phyloP scores from a whole-genome alignment of 2,113 vertebrate genomes.

The Orycteropus afer region DNA sequence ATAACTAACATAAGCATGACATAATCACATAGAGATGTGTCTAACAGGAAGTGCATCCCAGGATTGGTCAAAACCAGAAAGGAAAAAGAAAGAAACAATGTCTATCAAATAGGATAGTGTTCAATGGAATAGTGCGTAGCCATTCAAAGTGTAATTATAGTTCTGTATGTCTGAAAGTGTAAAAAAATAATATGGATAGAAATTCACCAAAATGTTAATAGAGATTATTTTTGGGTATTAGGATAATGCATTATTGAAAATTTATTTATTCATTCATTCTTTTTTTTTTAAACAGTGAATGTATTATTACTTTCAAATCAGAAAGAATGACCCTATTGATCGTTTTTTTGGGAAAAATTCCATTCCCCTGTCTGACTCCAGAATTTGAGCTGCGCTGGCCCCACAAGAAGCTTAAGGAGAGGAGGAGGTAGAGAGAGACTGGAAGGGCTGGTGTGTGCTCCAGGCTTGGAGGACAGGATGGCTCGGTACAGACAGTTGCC shows the following conservation, averaged over 20 bases:
- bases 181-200: background rate
- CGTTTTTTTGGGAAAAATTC: no score
- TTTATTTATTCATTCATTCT: background rate
- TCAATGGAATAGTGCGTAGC: background rate
- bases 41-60: background rate
- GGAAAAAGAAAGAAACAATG: background rate
- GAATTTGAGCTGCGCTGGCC: background rate
- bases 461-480: background rate
- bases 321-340: no score
- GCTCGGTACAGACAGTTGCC: background rate
- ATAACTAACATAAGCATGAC: background rate
- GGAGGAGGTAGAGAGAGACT: background rate
- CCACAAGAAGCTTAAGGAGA: background rate
- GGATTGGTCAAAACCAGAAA: background rate
- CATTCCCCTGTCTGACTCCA: background rate
- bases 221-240: background rate
- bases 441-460: background rate
- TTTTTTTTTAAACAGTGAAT: background rate
- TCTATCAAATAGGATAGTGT: background rate
- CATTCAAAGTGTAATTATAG: background rate
- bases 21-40: background rate
- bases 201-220: background rate
- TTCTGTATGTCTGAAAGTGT: background rate
- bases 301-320: background rate
- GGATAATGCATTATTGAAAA: background rate